These are phyloP conservation scores for Euthynnus affinis DNA, from an alignment of 2,797 vertebrate species.

Conservation along the genomic window DNA sequence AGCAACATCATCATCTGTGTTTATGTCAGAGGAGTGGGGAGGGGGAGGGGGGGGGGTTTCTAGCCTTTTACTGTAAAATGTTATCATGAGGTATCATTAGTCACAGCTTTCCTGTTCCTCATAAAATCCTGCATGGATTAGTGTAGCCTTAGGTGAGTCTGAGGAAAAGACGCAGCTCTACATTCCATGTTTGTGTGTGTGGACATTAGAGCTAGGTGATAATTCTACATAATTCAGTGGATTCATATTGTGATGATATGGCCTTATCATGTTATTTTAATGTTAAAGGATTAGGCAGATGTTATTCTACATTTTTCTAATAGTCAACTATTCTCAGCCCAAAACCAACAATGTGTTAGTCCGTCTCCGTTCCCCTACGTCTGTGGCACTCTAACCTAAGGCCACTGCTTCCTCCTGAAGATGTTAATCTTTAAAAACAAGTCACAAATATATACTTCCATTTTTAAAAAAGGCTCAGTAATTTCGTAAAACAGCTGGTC, in stretches of 20 bases:
- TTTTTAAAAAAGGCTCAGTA: background rate
- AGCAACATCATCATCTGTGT: constrained; percentile 63
- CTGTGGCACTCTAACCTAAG: background rate
- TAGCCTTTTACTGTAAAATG: constrained; percentile 66
- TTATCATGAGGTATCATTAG: constrained; percentile 73
- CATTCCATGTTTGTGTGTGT: background rate
- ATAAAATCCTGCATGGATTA: constrained; percentile 53
- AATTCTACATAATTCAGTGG: background rate
- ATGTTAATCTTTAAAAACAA: background rate
- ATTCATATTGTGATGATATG: background rate
- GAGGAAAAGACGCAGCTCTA: constrained; percentile 9
- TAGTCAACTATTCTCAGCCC: constrained; percentile 2
- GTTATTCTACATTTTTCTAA: constrained; percentile 8
- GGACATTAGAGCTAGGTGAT: background rate
- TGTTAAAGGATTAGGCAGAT: background rate
- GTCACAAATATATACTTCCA: background rate
- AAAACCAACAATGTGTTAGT: too few relatives aligned
- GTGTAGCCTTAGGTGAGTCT: constrained; percentile 23
- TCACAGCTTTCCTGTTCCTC: constrained; percentile 68
- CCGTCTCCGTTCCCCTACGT: background rate
- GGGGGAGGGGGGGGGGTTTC: constrained; percentile 23
- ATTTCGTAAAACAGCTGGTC: background rate
- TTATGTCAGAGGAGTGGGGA: constrained; percentile 48
- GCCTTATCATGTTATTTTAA: constrained; percentile 6
- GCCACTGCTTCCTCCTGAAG: background rate